Base-by-base conservation (phyloP, 2,888 invertebrate genomes). In the Limnephilus rhombicus region DNA sequence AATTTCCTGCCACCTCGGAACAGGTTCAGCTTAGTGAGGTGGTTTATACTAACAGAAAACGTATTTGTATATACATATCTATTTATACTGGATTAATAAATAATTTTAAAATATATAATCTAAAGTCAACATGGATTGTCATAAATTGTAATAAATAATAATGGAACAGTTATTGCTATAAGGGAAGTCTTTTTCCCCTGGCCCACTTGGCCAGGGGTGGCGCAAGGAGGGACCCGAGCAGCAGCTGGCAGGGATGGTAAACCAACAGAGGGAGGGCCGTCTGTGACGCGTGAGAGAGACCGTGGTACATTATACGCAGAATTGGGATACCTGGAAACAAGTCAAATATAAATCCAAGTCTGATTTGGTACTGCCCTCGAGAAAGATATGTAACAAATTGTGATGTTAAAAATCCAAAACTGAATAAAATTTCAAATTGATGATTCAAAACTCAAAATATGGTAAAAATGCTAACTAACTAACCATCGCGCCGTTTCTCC, bases 191-290 rank as follows among this genome's bases (percentile, higher is more conserved):
- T 80, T 91, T 92, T 29, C 89, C 85, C 11, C 83, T 87, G 9
- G 92, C 94, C 96, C 96, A 96, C 92, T 95, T 95, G 93, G 96
- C 96, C 83, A 96, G 94, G 80, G 95, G 95, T 2, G 95, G 94
- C 0, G 95, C 95, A 68, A 96, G 93, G 85, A 96, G 94, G 13
- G 96, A 96, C 12, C 96, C 96, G 4, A 96, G 94, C 90, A 96
- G 95, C 87, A 96, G 95, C 94, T 96, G 96, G n/a, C 95, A 95
- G 1, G 96, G 96, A 93, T 96, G 96, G 94, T 96, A 96, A 0
- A 96, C 95, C 92, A 96, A 94, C 29, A 96, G 94, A 3, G 96
- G 96, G 85, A 96, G 94, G 91, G 95, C 96, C 80, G 96, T 96
- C 93, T 95, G 95, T 92, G 96, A 96, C 90, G 96, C 94, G 94